Evolutionary conservation across 2,113 vertebrate species (phyloP).

Genomic region (Rattus norvegicus): DNA sequence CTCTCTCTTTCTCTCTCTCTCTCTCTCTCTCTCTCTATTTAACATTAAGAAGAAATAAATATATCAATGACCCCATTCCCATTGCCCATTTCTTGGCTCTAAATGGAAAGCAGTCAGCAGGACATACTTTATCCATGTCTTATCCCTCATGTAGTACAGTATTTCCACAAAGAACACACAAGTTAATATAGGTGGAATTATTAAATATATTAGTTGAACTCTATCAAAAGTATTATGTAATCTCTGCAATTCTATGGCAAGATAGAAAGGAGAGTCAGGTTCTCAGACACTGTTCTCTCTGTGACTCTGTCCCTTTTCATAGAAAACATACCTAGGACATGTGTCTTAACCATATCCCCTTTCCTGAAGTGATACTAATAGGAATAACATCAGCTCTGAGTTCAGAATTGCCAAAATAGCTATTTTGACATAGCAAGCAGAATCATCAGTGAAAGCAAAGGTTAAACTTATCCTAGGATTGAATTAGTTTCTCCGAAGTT

Average conservation of each 20-base stretch:
- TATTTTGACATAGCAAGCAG: not conserved
- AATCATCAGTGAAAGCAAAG: not conserved
- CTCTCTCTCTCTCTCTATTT: not conserved
- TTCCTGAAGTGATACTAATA: not conserved
- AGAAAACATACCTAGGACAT: not conserved
- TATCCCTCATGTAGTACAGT: not conserved
- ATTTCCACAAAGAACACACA: not conserved
- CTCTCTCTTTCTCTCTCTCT: too few relatives aligned
- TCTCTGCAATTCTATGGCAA: not conserved
- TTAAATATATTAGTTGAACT: not conserved
- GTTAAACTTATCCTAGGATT: not conserved
- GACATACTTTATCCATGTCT: not conserved
- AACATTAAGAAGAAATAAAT: not conserved
- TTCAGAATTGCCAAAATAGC: not conserved
- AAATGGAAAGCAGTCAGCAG: not conserved
- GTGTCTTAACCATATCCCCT: too few relatives aligned
- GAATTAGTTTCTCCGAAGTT: not conserved
- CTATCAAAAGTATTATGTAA: not conserved
- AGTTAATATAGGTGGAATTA: not conserved
- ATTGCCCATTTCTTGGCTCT: not conserved
- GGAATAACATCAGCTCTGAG: not conserved
- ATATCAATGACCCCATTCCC: not conserved
- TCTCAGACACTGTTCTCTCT: not conserved
- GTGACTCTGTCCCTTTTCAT: not conserved
- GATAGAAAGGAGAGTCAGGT: not conserved